phyloP scores from a whole-genome alignment of 2,888 invertebrate genomes.

The Brachyptera risi region DNA sequence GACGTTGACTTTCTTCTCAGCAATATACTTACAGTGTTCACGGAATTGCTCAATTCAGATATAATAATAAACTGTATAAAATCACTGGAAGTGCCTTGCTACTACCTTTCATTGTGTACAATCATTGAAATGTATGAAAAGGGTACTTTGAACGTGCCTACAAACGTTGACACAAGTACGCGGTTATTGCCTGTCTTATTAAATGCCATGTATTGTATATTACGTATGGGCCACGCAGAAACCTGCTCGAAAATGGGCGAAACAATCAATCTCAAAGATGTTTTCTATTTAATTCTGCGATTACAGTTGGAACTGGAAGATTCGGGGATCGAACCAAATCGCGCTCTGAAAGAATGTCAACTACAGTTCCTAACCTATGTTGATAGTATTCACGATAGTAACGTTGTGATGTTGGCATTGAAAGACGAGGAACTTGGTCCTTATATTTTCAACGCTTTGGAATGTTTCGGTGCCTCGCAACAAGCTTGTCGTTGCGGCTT shows the following conservation, averaged over 20 bases:
- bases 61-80: constrained; percentile 36
- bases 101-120: constrained; percentile 37
- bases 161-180: constrained; percentile 37
- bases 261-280: constrained; percentile 24
- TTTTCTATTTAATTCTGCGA: constrained; percentile 31
- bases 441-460: constrained; percentile 22
- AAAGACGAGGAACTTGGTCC: constrained; percentile 13
- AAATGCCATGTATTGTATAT: constrained; percentile 39
- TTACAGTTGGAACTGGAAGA: constrained; percentile 32
- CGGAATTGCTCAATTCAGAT: constrained; percentile 37
- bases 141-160: constrained; percentile 36
- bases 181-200: constrained; percentile 41
- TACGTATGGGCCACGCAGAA: constrained; percentile 38
- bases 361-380: constrained; percentile 48
- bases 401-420: constrained; percentile 3
- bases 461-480: constrained; percentile 12
- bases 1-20: constrained; percentile 41
- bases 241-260: constrained; percentile 36
- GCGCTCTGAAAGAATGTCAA: constrained; percentile 45
- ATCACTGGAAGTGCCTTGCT: constrained; percentile 35
- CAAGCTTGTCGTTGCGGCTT: constrained; percentile 30
- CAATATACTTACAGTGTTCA: constrained; percentile 41
- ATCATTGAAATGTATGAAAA: constrained; percentile 38
- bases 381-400: background rate
- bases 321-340: constrained; percentile 47